These are phyloP conservation scores for Myiozetetes cayanensis DNA, from an alignment of 2,113 vertebrate genomes.

Conservation along the genomic window DNA sequence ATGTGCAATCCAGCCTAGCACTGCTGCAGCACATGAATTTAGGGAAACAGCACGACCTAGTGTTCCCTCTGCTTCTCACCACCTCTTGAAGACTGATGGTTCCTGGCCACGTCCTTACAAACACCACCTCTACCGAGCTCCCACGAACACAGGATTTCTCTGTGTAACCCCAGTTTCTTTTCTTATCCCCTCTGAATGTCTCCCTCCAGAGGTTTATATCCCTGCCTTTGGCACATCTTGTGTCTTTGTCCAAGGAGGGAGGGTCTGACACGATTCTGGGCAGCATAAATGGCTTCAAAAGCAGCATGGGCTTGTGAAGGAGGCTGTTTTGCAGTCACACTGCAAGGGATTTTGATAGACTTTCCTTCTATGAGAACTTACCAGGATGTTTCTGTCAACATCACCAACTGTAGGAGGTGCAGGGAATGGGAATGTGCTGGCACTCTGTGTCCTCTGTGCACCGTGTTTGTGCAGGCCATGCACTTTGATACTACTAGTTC, in stretches of 20 bases:
- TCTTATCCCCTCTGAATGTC: background rate
- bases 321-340: background rate
- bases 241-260: background rate
- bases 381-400: background rate
- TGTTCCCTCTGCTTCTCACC: slow-evolving; percentile 11
- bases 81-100: accelerated
- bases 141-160: background rate
- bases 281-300: background rate
- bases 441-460: background rate
- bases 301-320: background rate
- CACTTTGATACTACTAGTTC: background rate
- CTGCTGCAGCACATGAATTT: background rate
- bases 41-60: slow-evolving; percentile 71
- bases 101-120: background rate
- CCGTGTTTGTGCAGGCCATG: background rate
- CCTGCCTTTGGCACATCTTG: background rate
- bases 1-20: background rate
- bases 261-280: background rate
- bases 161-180: background rate
- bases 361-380: background rate
- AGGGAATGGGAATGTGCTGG: background rate
- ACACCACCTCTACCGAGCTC: background rate
- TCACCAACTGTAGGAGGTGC: accelerated
- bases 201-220: background rate
- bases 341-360: background rate